phyloP scores from a whole-genome alignment of 2,888 invertebrate species.

The Campopleginae sp. region DNA sequence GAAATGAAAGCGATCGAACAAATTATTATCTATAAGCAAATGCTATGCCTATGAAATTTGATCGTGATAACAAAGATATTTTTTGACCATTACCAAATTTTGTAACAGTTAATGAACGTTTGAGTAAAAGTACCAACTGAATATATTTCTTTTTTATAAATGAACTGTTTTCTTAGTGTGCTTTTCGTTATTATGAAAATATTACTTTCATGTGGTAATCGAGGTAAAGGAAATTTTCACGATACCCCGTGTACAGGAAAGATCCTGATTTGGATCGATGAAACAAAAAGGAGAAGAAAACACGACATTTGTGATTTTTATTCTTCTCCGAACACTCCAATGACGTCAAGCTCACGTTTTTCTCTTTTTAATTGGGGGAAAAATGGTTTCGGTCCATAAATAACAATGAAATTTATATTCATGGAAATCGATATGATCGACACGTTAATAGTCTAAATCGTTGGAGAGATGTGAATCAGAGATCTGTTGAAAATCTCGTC shows the following conservation, averaged over 20 bases:
- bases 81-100: too few species aligned
- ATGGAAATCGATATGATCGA: not conserved
- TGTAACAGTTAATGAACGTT: too few species aligned
- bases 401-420: not conserved
- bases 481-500: slow-evolving; percentile 20
- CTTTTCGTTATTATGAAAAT: too few species aligned
- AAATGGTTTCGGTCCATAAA: not conserved
- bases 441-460: not conserved
- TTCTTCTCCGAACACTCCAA: not conserved
- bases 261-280: not conserved
- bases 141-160: too few species aligned
- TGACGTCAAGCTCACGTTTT: not conserved
- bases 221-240: too few species aligned
- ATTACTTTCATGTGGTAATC: too few species aligned
- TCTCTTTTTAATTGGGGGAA: not conserved
- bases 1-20: too few species aligned
- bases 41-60: too few species aligned
- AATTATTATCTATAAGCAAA: too few species aligned
- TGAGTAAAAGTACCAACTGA: too few species aligned
- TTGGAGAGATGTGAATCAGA: slow-evolving; percentile 4
- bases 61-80: too few species aligned
- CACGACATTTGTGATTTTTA: not conserved
- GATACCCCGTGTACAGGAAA: not conserved
- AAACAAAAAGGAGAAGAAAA: not conserved
- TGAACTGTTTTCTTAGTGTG: too few species aligned